Evolutionary conservation across 1,140 invertebrate species (phyloP), one percentile per base, ranked within the genome.

Genomic region (Drosophila subobscura): DNA sequence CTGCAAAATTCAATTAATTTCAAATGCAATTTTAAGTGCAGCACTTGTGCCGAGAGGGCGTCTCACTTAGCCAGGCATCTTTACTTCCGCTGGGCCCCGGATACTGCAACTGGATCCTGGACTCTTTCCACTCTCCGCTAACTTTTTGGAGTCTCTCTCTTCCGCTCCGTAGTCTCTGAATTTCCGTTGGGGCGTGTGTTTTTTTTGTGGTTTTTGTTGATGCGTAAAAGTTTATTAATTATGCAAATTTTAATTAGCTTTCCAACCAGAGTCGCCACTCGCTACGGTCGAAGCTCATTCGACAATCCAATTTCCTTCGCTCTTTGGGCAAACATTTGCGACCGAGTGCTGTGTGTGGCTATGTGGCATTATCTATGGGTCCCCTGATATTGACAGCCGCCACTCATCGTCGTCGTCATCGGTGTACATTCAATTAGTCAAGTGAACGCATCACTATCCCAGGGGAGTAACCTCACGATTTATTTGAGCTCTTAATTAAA

Each of bases 401-500:
- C 33, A 37, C 33, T 12, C 10, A 27, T 37, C 33, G 33, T 37
- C 8, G 14, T 41, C 7, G 37, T 44, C 22, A n/a, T n/a, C 23
- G 33, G 4, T 37, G 33, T 56, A 50, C 66, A 77, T 80, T 86
- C 73, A 80, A 86, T 85, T 85, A 86, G 80, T 73, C 56, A 46
- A 70, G 81, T 55, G 47, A 70, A 70, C 46, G 77, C 66, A 65
- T 46, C 47, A 37, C 10, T 10, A 37, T 37, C 58, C 77, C 50
- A 12, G 56, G 80, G 73, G 59, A 51, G 50, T n/a, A 41, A 20
- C 22, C 16, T 27, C 60, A 64, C 59, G 51, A 76, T 73, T 85
- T 85, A 81, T 85, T 79, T 72, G 79, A 61, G 55, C 56, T 73
- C 70, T 74, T 85, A 77, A 85, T 85, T 80, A 85, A 81, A 85